Evolutionary conservation across 2,797 vertebrate species (phyloP), one percentile per base, ranked within the genome.

Genomic region (Sebastes iracundus): DNA sequence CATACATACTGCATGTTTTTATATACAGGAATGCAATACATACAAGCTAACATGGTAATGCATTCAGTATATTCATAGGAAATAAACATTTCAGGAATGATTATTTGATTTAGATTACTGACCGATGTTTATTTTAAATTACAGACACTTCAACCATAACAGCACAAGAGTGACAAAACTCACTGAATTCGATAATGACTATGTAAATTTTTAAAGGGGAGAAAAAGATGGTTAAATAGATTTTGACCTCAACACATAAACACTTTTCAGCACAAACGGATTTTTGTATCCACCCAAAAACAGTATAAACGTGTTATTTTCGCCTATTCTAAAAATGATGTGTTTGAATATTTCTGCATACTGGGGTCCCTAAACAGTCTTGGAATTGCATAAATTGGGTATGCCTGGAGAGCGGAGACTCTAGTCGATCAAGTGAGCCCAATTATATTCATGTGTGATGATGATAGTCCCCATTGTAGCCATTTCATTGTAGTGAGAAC

Each of bases 391-490:
- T 49, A 49, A 49, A 49, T 49, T 0, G 46, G 46, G 46, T 49
- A 49, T 49, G 3, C 3, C 46, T 49, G 46, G 7, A 49, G 1
- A 49, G 46, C 46, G 0, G 18, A 49, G 46, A 49, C 46, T 20
- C 18, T 49, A 20, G 18, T 49, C 1, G 7, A 49, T 4, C 46
- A 1, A n/a, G 7, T 49, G 46, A 49, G 18, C 18, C 46, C 0
- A 49, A 2, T 8, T n/a, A 18, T 49, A 49, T 49, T 49, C 46
- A 49, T 49, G 46, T n/a, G 1, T 49, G 46, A 49, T 49, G 46
- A 49, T 20, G 3, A 0, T n/a, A 49, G 18, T 49, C 0, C 18
- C 46, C 7, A n/a, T 2, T 4, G 18, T 9, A 20, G 18, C 46
- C 46, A 49, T 49, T 49, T 49, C 46, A 49, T 49, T 49, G 6